phyloP scores from a whole-genome alignment of 2,888 invertebrate species.

The Cinara cedri region DNA sequence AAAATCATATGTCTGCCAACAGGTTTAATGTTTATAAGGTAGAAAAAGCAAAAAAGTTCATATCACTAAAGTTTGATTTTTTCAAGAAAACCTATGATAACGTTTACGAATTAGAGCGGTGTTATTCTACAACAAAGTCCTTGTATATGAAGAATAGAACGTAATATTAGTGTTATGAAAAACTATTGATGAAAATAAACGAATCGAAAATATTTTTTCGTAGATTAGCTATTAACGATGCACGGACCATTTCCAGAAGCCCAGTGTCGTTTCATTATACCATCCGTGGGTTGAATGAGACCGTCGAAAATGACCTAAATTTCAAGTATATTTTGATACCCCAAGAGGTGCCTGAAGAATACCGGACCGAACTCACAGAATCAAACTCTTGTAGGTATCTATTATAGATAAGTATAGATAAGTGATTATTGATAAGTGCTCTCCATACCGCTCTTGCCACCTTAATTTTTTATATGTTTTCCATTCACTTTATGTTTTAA shows the following conservation, averaged over 20 bases:
- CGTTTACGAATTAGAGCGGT: background rate
- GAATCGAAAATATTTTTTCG: background rate
- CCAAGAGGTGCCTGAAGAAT: conserved; percentile 1
- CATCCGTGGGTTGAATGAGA: background rate
- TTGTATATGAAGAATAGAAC: background rate
- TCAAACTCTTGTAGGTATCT: too few relatives aligned
- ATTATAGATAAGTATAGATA: too few relatives aligned
- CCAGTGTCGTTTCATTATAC: background rate
- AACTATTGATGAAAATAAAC: too few relatives aligned
- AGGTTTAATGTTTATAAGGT: conserved; percentile 41
- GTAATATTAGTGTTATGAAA: too few relatives aligned
- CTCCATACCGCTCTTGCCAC: too few relatives aligned
- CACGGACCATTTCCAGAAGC: background rate
- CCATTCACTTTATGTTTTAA: too few relatives aligned
- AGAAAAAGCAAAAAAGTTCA: background rate
- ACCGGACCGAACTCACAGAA: background rate
- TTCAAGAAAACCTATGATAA: background rate
- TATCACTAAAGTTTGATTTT: conserved; percentile 6
- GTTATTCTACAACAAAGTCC: background rate
- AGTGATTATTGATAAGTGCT: too few relatives aligned
- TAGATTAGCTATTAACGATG: background rate
- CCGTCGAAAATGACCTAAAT: background rate
- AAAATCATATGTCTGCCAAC: too few relatives aligned
- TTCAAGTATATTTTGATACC: conserved; percentile 12
- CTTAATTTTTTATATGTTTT: too few relatives aligned